Conservation (phyloP, 2,113 vertebrate species). For the Oryzias celebensis region DNA sequence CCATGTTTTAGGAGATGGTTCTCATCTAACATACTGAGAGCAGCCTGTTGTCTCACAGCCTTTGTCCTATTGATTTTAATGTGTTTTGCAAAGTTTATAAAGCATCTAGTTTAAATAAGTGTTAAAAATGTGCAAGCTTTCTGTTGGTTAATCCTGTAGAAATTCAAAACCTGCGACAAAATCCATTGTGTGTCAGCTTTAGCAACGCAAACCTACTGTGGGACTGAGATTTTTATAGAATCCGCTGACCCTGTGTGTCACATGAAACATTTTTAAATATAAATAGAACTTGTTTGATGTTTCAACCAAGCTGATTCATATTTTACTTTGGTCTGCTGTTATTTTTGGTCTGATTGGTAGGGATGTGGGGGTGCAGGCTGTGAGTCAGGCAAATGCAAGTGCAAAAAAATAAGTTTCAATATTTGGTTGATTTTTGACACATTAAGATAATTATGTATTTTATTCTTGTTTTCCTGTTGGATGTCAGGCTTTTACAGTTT, state of each 20-base stretch:
- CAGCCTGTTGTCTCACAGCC: slow-evolving; percentile 6
- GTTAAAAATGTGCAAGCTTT: too few relatives aligned
- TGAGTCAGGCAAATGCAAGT: slow-evolving; percentile 24
- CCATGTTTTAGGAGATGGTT: slow-evolving; percentile 30
- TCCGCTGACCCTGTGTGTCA: not conserved
- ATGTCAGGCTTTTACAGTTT: not conserved
- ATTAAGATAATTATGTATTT: not conserved
- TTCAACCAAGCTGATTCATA: slow-evolving; percentile 29
- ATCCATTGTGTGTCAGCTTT: not conserved
- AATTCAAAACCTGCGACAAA: not conserved
- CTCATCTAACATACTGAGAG: slow-evolving; percentile 23
- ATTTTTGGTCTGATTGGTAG: slow-evolving; percentile 50
- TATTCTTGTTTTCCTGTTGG: not conserved
- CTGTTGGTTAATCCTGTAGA: too few relatives aligned
- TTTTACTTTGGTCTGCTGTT: slow-evolving; percentile 36
- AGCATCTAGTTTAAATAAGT: not conserved
- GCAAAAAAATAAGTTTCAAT: slow-evolving; percentile 1
- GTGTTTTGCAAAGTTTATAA: not conserved
- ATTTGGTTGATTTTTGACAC: slow-evolving; percentile 18
- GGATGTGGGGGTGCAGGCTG: slow-evolving; percentile 19
- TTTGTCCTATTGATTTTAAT: slow-evolving; percentile 24
- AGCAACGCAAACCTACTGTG: not conserved
- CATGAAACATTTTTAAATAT: not conserved
- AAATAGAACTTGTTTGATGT: slow-evolving; percentile 6
- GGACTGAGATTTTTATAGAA: not conserved